Evolutionary conservation across 2,888 invertebrate genomes (phyloP), one percentile per base, ranked within the genome.

Genomic region (Micoletzkya japonica): DNA sequence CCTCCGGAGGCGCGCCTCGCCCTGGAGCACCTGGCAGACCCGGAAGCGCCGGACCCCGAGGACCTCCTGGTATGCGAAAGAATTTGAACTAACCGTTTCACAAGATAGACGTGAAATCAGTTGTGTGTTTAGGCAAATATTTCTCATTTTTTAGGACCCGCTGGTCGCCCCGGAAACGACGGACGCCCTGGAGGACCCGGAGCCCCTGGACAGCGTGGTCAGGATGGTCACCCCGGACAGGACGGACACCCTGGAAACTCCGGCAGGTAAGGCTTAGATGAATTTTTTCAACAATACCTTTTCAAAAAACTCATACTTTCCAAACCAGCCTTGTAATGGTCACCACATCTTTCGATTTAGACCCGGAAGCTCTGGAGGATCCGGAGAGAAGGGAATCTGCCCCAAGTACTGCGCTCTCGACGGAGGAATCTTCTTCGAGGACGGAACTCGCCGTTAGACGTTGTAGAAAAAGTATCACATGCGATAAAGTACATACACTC

Each of bases 391-490:
- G 50, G 63, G 63, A 32, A 63, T 63, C 63, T 63, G 63, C 14
- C 63, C 63, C 63, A 63, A 63, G 63, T 63, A 63, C 34, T 63
- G 63, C 24, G 63, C 63, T n/a, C 30, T 63, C 50, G 63, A 63
- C 50, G 63, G 63, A 63, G 63, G 63, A 50, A 63, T 63, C 34
- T 63, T 63, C 63, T 63, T 63, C 63, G 63, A 63, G 32, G 63
- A 63, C 32, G 63, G 63, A 63, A 63, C 63, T 63, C 63, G 63
- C 37, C 63, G 63, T 63, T 63, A 63, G 34, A 60, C 20, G 44
- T n/a, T n/a, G n/a, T n/a, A n/a, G n/a, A n/a, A n/a, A n/a, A n/a
- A n/a, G n/a, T n/a, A n/a, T n/a, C n/a, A n/a, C n/a, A n/a, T n/a
- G n/a, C n/a, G n/a, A n/a, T n/a, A n/a, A n/a, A n/a, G n/a, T n/a